These are phyloP conservation scores for Axea sp. DNA, from an alignment of 2,888 invertebrate genomes.

Conservation along the genomic window DNA sequence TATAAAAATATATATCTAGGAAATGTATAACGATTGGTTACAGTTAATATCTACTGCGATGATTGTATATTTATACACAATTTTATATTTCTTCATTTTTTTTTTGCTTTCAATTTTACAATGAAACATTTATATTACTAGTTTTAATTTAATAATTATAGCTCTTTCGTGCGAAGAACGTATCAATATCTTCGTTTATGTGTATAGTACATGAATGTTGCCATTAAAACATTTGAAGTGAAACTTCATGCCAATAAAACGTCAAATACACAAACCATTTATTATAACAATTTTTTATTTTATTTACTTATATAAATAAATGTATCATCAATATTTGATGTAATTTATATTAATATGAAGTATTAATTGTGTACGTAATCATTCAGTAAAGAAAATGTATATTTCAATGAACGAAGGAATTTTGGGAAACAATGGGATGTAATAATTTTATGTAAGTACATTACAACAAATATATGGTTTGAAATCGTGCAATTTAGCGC, in stretches of 20 bases:
- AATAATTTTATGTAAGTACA: conserved; percentile 41
- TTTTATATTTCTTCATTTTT: conserved; percentile 46
- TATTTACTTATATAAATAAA: conserved; percentile 25
- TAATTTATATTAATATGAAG: conserved; percentile 8
- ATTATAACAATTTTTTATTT: conserved; percentile 43
- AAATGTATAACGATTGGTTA: conserved; percentile 27
- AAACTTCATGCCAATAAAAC: conserved; percentile 63
- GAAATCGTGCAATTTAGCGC: conserved; percentile 8
- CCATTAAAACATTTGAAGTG: conserved; percentile 62
- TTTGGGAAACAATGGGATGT: conserved; percentile 21
- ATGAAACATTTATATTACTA: conserved; percentile 56
- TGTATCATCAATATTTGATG: conserved; percentile 1
- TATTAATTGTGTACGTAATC: too few species aligned
- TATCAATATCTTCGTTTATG: conserved; percentile 58
- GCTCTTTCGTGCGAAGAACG: conserved; percentile 53
- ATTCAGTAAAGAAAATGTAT: neutral
- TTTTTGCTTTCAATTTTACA: conserved; percentile 47
- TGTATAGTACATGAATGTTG: conserved; percentile 63
- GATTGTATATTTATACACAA: conserved; percentile 51
- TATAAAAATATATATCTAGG: too few species aligned
- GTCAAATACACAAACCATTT: conserved; percentile 57
- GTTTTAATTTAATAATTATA: conserved; percentile 61
- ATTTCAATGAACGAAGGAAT: conserved; percentile 13
- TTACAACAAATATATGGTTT: conserved; percentile 18
- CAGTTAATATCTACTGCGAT: conserved; percentile 21